These are phyloP conservation scores for Hypselothyrea guttata DNA, from an alignment of 2,888 invertebrate genomes.

Conservation along the genomic window DNA sequence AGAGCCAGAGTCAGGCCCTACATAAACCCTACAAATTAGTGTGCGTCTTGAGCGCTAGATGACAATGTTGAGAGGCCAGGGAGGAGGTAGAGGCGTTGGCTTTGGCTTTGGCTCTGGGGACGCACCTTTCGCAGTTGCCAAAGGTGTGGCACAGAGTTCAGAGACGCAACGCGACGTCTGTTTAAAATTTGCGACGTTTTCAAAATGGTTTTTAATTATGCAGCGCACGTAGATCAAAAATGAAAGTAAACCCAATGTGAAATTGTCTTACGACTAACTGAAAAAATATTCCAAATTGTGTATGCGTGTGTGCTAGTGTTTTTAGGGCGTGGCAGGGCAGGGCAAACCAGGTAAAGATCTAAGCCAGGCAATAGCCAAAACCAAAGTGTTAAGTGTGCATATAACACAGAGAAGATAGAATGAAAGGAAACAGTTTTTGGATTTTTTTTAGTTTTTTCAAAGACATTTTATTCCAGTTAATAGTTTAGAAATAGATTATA, in stretches of 20 bases:
- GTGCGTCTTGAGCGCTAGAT: constrained; percentile 10
- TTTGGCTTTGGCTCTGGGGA: constrained; percentile 30
- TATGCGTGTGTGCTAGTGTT: constrained; percentile 12
- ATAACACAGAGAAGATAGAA: constrained; percentile 14
- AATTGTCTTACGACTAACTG: constrained; percentile 48
- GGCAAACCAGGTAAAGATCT: constrained; percentile 16
- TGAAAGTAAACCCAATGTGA: constrained; percentile 71
- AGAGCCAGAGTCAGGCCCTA: constrained; percentile 14
- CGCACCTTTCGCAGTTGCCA: constrained; percentile 49
- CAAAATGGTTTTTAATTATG: constrained; percentile 63
- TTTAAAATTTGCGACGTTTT: constrained; percentile 45
- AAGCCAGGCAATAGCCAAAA: constrained; percentile 32
- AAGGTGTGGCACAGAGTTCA: constrained; percentile 50
- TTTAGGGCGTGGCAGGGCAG: constrained; percentile 20
- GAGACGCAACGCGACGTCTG: constrained; percentile 8
- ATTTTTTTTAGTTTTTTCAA: constrained; percentile 16
- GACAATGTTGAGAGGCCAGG: too few species aligned
- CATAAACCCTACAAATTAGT: constrained; percentile 51
- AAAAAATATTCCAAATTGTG: constrained; percentile 27
- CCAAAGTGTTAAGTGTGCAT: constrained; percentile 44
- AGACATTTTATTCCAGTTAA: constrained; percentile 63
- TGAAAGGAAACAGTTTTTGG: constrained; percentile 2
- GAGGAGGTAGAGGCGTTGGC: constrained; percentile 3
- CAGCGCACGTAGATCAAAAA: constrained; percentile 69
- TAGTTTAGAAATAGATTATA: constrained; percentile 50